These are phyloP conservation scores for Pristionchus exspectatus DNA, from an alignment of 2,888 invertebrate species.

Conservation along the genomic window DNA sequence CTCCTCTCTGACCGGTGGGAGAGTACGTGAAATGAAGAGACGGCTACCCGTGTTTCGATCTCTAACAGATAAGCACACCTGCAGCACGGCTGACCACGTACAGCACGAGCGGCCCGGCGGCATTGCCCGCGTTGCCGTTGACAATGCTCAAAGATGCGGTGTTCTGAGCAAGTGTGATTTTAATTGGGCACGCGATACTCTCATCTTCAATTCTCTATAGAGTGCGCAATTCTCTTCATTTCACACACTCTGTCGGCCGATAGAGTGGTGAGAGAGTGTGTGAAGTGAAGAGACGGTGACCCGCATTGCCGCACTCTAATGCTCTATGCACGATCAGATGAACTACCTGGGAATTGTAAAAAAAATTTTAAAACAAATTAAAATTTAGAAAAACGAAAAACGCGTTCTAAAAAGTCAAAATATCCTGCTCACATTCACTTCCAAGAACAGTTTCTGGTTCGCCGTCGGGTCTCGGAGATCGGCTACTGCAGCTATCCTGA, in stretches of 20 bases:
- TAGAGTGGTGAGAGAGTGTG: no score
- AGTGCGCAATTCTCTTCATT: no score
- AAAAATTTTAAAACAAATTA: not conserved
- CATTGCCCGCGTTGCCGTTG: conserved; percentile 2
- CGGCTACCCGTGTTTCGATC: no score
- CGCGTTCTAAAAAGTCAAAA: no score
- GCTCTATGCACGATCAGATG: not conserved
- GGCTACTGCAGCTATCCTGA: not conserved
- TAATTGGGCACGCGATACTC: not conserved
- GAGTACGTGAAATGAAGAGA: no score
- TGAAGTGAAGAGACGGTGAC: no score
- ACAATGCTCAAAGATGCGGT: not conserved
- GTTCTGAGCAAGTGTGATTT: not conserved
- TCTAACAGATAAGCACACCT: not conserved
- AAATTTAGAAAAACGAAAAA: not conserved
- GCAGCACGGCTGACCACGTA: not conserved
- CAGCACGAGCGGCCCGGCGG: not conserved
- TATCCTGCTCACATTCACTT: not conserved
- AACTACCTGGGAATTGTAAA: not conserved
- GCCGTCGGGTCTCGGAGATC: not conserved
- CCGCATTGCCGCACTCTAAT: no score
- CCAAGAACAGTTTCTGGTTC: not conserved
- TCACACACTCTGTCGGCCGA: no score
- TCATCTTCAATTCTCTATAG: not conserved
- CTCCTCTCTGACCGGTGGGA: no score